Base-by-base conservation (phyloP, 2,888 invertebrate species). In the Oligia latruncula region DNA sequence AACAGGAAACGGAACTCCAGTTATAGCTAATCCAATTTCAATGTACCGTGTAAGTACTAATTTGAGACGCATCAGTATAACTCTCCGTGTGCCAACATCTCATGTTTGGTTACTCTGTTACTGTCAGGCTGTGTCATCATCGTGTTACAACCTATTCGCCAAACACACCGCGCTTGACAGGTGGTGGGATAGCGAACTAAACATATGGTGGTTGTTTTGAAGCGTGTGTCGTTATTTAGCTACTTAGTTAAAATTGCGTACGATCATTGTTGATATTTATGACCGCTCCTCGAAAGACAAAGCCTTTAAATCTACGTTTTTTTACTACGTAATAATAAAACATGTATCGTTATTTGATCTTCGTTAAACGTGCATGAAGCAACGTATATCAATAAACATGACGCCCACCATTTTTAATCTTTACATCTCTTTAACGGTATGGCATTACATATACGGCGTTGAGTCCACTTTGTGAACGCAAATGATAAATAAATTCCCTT, bases 61-160 rank as follows among this genome's bases (percentile, higher is more conserved):
- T 86, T 86, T 60, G 77, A 83, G 78, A 81, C 71, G 76, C 75
- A 79, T 76, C 75, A 64, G 52, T 68, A 62, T 77, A 70, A 79
- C 68, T 75, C 67, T 29, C 67, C 64, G 29, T 70, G n/a, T n/a
- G 35, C 71, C 15, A 65, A 62, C 67, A 67, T 75, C 29, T 82
- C 77, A 71, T 78, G 68, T 87, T 82, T 87, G 73, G 64, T 29
- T 82, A 66, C 55, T 35, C 66, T 60, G 67, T 77, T 72, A n/a
- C 64, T 77, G 46, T 75, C 52, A 73, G 73, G 23, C 68, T 35
- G 58, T 84, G 77, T 62, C 77, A 64, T 84, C 74, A 70, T 73
- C n/a, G 9, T 23, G 49, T 67, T 62, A 66, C 46, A 60, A 55
- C 17, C 70, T 62, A 13, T 29, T 13, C 29, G 4, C 20, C 23